Evolutionary conservation across 1,140 invertebrate genomes (phyloP).

Genomic region (Drosophila subobscura): DNA sequence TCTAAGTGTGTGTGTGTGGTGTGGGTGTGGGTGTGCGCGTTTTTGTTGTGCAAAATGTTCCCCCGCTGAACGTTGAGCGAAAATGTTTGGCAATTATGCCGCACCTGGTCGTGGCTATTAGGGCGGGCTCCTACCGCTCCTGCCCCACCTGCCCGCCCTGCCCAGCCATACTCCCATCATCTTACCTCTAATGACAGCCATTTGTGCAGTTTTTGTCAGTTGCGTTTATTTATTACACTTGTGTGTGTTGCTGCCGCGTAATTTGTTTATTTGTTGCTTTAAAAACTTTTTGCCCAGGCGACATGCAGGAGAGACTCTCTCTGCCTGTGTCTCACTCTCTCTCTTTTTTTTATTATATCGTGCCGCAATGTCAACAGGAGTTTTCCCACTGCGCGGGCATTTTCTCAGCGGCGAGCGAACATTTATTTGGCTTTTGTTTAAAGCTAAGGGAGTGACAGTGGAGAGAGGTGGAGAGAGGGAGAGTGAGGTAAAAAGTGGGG

Average conservation of each 20-base stretch:
- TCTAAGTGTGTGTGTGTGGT: slow-evolving; percentile 1
- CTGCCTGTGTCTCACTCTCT: neutral
- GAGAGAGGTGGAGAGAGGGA: neutral
- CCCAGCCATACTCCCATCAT: slow-evolving; percentile 15
- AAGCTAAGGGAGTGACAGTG: neutral
- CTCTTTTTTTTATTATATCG: slow-evolving; percentile 12
- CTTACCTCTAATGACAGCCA: slow-evolving; percentile 72
- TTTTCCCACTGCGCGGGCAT: neutral
- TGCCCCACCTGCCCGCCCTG: slow-evolving; percentile 4
- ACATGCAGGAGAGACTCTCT: slow-evolving; percentile 18
- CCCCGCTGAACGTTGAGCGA: slow-evolving; percentile 14
- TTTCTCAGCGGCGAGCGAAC: slow-evolving; percentile 1
- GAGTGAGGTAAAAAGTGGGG: neutral
- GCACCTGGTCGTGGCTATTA: slow-evolving; percentile 62
- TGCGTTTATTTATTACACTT: slow-evolving; percentile 73
- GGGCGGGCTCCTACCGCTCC: slow-evolving; percentile 20
- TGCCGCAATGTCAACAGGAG: slow-evolving; percentile 27
- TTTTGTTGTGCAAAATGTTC: slow-evolving; percentile 42
- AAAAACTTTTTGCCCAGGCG: slow-evolving; percentile 43
- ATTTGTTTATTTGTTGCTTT: slow-evolving; percentile 75
- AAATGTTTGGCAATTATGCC: slow-evolving; percentile 77
- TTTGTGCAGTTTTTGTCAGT: slow-evolving; percentile 80
- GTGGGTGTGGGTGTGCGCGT: slow-evolving; percentile 30
- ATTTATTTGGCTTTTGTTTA: slow-evolving; percentile 59
- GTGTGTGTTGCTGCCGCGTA: slow-evolving; percentile 45